Base-by-base conservation (phyloP, 2,888 invertebrate species). In the Zhengitettix transpicula region DNA sequence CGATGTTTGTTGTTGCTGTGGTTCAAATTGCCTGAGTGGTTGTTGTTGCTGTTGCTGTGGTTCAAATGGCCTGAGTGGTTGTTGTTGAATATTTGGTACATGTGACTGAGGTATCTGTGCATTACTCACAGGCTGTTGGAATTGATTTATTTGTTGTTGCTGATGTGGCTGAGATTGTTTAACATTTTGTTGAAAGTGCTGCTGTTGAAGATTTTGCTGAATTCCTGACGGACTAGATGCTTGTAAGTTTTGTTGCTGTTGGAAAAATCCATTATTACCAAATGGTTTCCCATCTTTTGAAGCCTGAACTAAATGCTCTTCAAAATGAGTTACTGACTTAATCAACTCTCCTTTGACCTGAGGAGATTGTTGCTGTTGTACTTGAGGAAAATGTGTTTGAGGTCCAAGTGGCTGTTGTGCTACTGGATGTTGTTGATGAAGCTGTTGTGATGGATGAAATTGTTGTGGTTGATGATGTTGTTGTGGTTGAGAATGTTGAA, bases 11-110 rank as follows among this genome's bases (percentile, higher is more conserved):
- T 72, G 57, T 64, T 68, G 66, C 66, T 68, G 61, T 62, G 9
- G 67, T 67, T 69, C 69, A 52, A 70, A 65, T 42, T 68, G 63
- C 54, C 66, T 65, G 52, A 65, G 65, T 28, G 69, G 62, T 42
- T 75, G 66, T 65, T 69, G 60, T 71, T 76, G 61, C 70, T 72
- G 57, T 64, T 68, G 66, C 66, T 68, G 61, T 62, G 9, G 67
- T 67, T 69, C 69, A 52, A 70, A 65, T 42, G 68, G 63, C 54
- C 66, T 65, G 52, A 65, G 65, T 28, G 69, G 70, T 28, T 69
- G 68, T 10, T 68, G 47, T n/a, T 14, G 47, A 56, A 56, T 42
- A 1, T 40, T n/a, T n/a, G 2, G 14, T n/a, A 14, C 9, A 14
- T 62, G 61, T 42, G 55, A 57, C 57, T 62, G 61, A 10, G 28